Evolutionary conservation across 2,888 invertebrate species (phyloP), one percentile per base, ranked within the genome.

Genomic region (Nomada goodeniana): DNA sequence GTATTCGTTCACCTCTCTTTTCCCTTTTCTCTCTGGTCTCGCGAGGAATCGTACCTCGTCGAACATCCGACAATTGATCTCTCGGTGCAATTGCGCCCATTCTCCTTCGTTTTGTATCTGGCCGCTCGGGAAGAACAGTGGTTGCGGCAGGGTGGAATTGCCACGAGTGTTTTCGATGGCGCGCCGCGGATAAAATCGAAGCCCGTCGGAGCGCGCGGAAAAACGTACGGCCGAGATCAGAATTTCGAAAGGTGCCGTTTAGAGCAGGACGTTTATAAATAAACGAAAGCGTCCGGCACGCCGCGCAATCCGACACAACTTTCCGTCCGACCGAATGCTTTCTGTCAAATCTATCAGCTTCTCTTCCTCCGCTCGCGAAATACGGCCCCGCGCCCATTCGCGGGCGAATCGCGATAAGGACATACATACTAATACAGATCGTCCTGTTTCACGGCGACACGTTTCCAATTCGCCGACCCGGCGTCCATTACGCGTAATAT

Each of bases 221-320:
- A 57, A 79, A 53, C 61, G 64, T 29, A 20, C 50, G 65, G 69
- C 60, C 47, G 57, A 11, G 47, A 55, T 55, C 44, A 69, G 60
- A 70, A 74, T 74, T 81, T 80, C 55, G 80, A 79, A 79, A 70
- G 80, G 73, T 64, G 71, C 26, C 69, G 36, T 36, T 29, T 29
- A 20, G 36, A 71, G 18, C 68, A 61, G 69, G 60, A 74, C 74
- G 70, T 70, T 81, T 81, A 81, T 81, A 81, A 79, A 81, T 81
- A 81, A 79, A 81, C 55, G 53, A 61, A 55, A 71, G 36, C 52
- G 4, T 11, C 42, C n/a, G 53, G 42, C 50, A 23, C 11, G 60
- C 76, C 53, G 55, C 74, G 68, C 47, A n/a, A 60, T 36, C 47
- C 15, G n/a, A 57, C 18, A 42, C 53, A 13, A 18, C 29, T 36